phyloP scores from a whole-genome alignment of 2,113 vertebrate genomes.

The Picathartes gymnocephalus region DNA sequence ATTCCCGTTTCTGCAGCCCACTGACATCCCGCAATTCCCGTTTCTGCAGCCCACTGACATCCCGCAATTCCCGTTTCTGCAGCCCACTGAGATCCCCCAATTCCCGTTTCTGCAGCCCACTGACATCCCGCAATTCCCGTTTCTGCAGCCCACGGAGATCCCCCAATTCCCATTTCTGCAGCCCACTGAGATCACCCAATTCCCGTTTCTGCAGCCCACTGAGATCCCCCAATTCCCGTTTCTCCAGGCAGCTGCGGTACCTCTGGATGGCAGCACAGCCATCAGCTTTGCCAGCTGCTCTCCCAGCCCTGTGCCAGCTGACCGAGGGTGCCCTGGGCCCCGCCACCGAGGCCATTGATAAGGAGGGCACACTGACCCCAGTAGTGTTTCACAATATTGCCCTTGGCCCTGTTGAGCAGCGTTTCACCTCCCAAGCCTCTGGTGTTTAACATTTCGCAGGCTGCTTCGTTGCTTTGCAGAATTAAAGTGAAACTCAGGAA shows the following conservation, averaged over 20 bases:
- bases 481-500: accelerated
- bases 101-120: neutral
- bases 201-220: neutral
- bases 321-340: neutral
- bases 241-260: neutral
- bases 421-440: neutral
- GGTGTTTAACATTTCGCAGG: accelerated
- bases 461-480: neutral
- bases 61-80: neutral
- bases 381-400: accelerated
- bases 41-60: neutral
- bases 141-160: no score
- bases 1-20: no score
- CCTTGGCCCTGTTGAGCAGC: neutral
- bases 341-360: accelerated
- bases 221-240: neutral
- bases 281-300: accelerated
- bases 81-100: neutral
- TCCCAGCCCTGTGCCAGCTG: accelerated
- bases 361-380: neutral
- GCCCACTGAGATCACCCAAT: neutral
- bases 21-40: no score
- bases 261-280: neutral
- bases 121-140: accelerated
- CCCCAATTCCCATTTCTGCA: neutral